Evolutionary conservation across 2,797 vertebrate genomes (phyloP).

Genomic region (Intellagama lesueurii): DNA sequence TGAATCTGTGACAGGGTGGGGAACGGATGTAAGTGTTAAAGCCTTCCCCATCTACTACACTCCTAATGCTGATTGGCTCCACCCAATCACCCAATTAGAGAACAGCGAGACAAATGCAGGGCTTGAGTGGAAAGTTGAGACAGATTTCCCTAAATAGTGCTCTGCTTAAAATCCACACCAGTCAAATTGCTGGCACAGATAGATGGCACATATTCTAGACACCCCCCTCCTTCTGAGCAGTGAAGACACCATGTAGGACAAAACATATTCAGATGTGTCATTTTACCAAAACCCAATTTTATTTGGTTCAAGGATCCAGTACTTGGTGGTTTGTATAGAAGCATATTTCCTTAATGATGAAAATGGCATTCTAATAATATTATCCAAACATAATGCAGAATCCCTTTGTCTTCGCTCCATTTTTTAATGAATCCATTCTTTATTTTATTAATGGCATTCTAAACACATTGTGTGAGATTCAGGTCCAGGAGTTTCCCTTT

Average conservation of each 20-base stretch:
- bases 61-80: no score
- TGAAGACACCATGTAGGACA: background rate
- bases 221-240: background rate
- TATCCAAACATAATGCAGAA: slow-evolving; percentile 21
- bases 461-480: background rate
- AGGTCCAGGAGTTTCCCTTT: slow-evolving; percentile 5
- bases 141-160: no score
- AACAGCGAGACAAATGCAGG: no score
- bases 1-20: no score
- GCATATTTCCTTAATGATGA: background rate
- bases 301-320: background rate
- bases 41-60: no score
- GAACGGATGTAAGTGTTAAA: no score
- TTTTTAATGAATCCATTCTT: slow-evolving; percentile 22
- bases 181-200: background rate
- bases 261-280: background rate
- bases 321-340: background rate
- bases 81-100: no score
- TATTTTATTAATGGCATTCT: slow-evolving; percentile 27
- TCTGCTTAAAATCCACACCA: background rate
- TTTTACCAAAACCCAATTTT: background rate
- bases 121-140: no score
- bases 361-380: slow-evolving; percentile 1
- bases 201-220: background rate
- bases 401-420: background rate